Percentiles rank a stretch among this genome's conserved stretches.
Evolutionary conservation across 35 echinoderm and acorn worm genomes (phyloP).

Genomic region (Hemicentrotus pulcherrimus): DNA sequence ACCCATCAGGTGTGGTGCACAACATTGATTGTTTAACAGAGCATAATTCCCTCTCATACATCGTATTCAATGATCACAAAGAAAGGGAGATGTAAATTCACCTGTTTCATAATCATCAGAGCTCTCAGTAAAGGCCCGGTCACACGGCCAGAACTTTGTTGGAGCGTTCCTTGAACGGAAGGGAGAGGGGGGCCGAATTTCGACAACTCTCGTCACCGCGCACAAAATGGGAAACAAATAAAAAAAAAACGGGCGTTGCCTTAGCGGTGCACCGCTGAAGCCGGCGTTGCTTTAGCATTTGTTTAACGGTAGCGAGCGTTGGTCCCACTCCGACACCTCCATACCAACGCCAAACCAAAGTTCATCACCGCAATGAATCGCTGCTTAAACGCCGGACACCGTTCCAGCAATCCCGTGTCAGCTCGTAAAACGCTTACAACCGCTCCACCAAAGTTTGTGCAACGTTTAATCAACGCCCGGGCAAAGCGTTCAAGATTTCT

Average conservation of each 20-base stretch:
- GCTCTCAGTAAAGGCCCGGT: not conserved
- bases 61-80: no score
- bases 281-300: constrained; percentile 28
- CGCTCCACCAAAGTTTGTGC: constrained; percentile 44
- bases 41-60: no score
- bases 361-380: not conserved
- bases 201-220: constrained; percentile 31
- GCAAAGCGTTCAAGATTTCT: constrained; percentile 41
- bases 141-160: constrained; percentile 20
- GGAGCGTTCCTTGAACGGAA: not conserved
- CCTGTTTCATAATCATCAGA: no score
- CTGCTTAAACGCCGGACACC: not conserved
- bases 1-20: no score
- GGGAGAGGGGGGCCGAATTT: constrained; percentile 35
- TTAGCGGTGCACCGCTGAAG: constrained; percentile 37
- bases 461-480: constrained; percentile 27
- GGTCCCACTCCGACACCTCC: no score
- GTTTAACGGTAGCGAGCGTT: constrained; percentile 39
- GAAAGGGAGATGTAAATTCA: no score
- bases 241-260: constrained; percentile 21
- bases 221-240: constrained; percentile 6
- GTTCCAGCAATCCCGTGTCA: not conserved
- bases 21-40: no score
- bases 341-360: no score
- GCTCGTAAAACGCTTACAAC: constrained; percentile 32